Evolutionary conservation across 2,113 vertebrate genomes (phyloP), one percentile per base, ranked within the genome.

Genomic region (Mobula birostris): DNA sequence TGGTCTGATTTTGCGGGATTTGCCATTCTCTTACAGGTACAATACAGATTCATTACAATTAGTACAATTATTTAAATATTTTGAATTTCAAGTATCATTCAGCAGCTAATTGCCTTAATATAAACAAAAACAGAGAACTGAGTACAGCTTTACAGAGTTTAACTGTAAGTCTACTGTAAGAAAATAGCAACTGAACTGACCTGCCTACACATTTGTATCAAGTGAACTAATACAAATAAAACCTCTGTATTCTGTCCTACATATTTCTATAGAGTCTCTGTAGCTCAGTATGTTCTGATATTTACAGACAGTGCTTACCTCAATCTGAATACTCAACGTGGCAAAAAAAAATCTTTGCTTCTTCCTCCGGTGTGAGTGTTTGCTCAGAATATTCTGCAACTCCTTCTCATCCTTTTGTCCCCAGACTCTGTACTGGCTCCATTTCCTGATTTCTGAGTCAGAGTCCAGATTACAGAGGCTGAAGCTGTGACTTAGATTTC

Each of bases 301-400:
- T 70, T 70, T 40, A 92, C 88, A 92, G n/a, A 21, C 7, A 70
- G 15, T 48, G 36, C 91, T 93, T 93, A 93, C 91, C 91, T 56
- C 17, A 1, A 40, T 93, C 48, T 74, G n/a, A 93, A 76, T 48
- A 15, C 21, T 93, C 40, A 12, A 74, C 48, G 36, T 7, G 3
- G 48, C 48, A 48, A 48, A 24, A 56, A 76, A 29, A 76, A 48
- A 74, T 14, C 9, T 6, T 76, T 56, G 48, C 21, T 93, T 72
- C 90, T 93, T 48, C 70, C 91, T 76, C 40, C 68, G 36, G 29
- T 56, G 4, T 27, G 68, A 29, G 32, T 6, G 9, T 68, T 76
- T 74, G 19, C 19, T 93, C 91, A 29, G 40, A 93, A 74, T 76
- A 48, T 56, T 93, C 56, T 74, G 4, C 7, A 27, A 19, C 48